Base-by-base conservation (phyloP, 2,113 vertebrate species). In the Piaya cayana region DNA sequence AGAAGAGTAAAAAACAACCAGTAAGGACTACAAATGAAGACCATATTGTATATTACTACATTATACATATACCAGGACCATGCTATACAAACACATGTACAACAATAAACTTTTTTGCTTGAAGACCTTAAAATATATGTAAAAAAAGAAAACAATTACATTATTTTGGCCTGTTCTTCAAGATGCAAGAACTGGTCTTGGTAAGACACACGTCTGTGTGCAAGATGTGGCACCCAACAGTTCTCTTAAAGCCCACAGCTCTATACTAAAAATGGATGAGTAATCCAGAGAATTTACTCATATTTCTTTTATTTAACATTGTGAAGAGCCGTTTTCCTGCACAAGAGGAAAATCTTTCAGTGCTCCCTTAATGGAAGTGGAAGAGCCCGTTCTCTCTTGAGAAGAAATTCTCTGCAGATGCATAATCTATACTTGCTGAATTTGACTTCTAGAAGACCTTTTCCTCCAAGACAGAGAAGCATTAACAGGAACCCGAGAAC, bases 361-460 rank as follows among this genome's bases (percentile, higher is more conserved):
- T 75, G 16, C 23, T 89, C 20, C 32, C 25, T 64, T 70, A 56
- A 18, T 63, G 23, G 37, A 56, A 94, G 29, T 45, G 43, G 34
- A 89, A 64, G 36, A 64, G 26, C 43, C 8, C 9, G 13, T 75
- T 92, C 43, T 63, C 64, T 81, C 65, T 89, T 4, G 1, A 60
- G 43, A 91, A 36, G 20, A 82, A 85, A 36, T 82, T 89, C 65
- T 79, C 52, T 8, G 29, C 18, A 75, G 43, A 65, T 70, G 19
- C 63, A 47, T 70, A 45, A 74, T 45, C 32, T 77, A 55, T 30
- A 71, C 87, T 27, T 52, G 27, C 70, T 71, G 49, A 47, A 69
- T 93, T 91, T 94, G 78, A 91, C 43, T 82, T 92, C 49, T 52
- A n/a, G 52, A 78, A 47, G 60, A 81, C 34, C 18, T 91, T 71